Percentiles rank a stretch among this genome's conserved stretches.
Conservation (phyloP, 2,113 vertebrate species). For the Anoura caudifer region DNA sequence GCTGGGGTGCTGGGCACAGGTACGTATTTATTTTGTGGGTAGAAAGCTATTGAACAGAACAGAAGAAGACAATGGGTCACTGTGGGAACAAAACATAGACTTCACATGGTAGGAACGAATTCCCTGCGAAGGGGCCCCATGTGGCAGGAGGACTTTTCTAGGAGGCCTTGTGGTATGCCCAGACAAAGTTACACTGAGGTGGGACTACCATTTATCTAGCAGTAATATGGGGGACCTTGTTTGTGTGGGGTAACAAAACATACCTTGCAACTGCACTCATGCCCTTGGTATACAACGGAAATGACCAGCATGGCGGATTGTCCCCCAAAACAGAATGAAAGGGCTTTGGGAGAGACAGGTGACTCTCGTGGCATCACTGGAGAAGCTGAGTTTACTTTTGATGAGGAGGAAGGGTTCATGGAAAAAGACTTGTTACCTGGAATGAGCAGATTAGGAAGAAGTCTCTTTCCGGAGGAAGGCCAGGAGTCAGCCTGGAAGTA, state of each 20-base stretch:
- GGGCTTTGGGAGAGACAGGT: neutral
- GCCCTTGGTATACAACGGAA: neutral
- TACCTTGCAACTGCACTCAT: rapidly evolving
- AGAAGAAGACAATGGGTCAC: neutral
- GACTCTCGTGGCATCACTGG: neutral
- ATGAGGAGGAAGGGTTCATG: neutral
- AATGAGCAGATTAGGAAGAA: neutral
- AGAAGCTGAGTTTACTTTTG: neutral
- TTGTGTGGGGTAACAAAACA: neutral
- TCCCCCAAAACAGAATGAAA: neutral
- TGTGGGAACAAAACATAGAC: neutral
- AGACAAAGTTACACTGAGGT: neutral
- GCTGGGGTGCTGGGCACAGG: neutral
- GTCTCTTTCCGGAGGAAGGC: too few relatives aligned
- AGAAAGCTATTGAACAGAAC: neutral
- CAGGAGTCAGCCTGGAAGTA: too few relatives aligned
- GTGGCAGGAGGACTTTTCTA: neutral
- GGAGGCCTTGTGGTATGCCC: neutral
- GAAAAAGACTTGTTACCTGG: neutral
- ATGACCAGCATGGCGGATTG: neutral
- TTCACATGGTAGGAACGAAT: neutral
- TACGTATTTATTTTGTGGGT: neutral
- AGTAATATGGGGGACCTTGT: neutral
- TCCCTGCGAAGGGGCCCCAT: too few relatives aligned
- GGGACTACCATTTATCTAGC: neutral